phyloP scores from a whole-genome alignment of 2,113 vertebrate genomes.

The Gambusia affinis region DNA sequence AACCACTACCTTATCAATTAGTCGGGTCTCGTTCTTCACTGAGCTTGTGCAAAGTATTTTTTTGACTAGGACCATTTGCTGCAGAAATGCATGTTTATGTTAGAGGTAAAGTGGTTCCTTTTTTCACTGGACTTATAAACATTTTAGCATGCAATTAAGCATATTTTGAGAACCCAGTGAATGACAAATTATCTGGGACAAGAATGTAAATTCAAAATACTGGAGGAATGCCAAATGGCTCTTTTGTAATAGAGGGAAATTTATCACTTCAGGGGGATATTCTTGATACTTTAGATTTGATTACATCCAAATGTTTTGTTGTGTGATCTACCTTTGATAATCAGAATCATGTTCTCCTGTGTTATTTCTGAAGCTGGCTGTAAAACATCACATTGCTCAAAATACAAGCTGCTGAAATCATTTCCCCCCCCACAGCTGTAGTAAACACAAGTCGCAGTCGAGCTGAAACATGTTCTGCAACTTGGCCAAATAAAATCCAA shows the following conservation, averaged over 20 bases:
- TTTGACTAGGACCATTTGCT: slow-evolving; percentile 33
- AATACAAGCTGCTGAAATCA: slow-evolving; percentile 58
- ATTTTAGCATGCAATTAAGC: slow-evolving; percentile 35
- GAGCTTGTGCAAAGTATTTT: slow-evolving; percentile 10
- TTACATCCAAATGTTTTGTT: slow-evolving; percentile 32
- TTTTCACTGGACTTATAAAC: slow-evolving; percentile 54
- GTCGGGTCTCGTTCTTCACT: slow-evolving; percentile 22
- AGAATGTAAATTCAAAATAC: slow-evolving; percentile 24
- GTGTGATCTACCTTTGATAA: slow-evolving; percentile 24
- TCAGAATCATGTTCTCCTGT: background rate
- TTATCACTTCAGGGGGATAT: slow-evolving; percentile 18
- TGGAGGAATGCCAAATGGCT: background rate
- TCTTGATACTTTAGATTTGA: slow-evolving; percentile 16
- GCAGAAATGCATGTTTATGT: slow-evolving; percentile 69
- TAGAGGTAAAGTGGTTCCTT: slow-evolving; percentile 42
- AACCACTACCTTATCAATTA: slow-evolving; percentile 14
- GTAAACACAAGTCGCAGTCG: slow-evolving; percentile 58
- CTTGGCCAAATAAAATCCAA: slow-evolving; percentile 48
- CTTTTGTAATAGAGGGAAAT: slow-evolving; percentile 2
- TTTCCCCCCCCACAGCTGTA: slow-evolving; percentile 61
- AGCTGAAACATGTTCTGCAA: slow-evolving; percentile 58
- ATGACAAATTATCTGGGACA: slow-evolving; percentile 15
- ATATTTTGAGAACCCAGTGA: slow-evolving; percentile 12
- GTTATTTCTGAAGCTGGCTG: slow-evolving; percentile 25
- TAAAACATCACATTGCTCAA: slow-evolving; percentile 42